phyloP scores from a whole-genome alignment of 1,140 invertebrate genomes.

The Atta texana region DNA sequence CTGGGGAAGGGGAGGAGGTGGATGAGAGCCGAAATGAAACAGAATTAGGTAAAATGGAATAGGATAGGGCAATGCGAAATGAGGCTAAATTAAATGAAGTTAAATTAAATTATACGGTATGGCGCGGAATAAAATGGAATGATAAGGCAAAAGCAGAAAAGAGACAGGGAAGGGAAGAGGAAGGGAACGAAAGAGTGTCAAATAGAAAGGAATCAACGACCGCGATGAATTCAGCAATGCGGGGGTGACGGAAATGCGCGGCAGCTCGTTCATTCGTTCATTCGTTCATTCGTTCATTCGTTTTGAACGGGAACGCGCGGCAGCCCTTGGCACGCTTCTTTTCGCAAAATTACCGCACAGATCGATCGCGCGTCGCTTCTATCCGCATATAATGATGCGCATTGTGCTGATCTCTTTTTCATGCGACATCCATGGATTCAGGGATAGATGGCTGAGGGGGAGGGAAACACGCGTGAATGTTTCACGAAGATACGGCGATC shows the following conservation, averaged over 20 bases:
- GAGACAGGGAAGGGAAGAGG: no score
- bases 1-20: no score
- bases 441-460: neutral
- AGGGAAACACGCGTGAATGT: slow-evolving; percentile 44
- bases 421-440: slow-evolving; percentile 9
- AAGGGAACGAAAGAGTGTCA: neutral
- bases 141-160: neutral
- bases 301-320: slow-evolving; percentile 26
- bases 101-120: slow-evolving; percentile 32
- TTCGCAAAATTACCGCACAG: slow-evolving; percentile 48
- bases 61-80: neutral
- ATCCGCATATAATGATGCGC: slow-evolving; percentile 55
- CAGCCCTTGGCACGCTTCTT: slow-evolving; percentile 61
- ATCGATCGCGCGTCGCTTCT: slow-evolving; percentile 35
- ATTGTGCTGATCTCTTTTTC: slow-evolving; percentile 63
- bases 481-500: slow-evolving; percentile 44
- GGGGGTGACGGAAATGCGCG: neutral
- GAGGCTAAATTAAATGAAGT: slow-evolving; percentile 31
- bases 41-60: slow-evolving; percentile 15
- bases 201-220: slow-evolving; percentile 7
- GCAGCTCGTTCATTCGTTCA: neutral
- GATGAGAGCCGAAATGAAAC: slow-evolving; percentile 15
- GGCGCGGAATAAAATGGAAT: slow-evolving; percentile 19
- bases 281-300: neutral
- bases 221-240: slow-evolving; percentile 14